Conservation (phyloP, 2,888 invertebrate genomes). For the Campoplex nolae region DNA sequence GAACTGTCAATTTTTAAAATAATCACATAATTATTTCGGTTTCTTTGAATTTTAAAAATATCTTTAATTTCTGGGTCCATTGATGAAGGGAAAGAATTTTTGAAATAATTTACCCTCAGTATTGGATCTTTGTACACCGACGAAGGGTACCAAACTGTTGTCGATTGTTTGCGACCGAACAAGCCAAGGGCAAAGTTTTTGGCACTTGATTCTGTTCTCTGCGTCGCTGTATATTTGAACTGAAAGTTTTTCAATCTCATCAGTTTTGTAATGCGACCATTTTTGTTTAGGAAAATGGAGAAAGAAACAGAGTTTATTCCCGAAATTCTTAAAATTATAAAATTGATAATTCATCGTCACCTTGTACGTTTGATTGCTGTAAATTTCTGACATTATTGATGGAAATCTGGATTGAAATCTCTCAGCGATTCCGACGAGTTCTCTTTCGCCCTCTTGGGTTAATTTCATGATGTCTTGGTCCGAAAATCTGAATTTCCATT, state of each 20-base stretch:
- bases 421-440: conserved; percentile 90
- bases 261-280: neutral
- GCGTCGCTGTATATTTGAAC: conserved; percentile 92
- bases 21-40: neutral
- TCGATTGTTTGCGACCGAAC: conserved; percentile 88
- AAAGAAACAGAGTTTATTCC: no score
- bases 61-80: no score
- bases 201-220: conserved; percentile 91
- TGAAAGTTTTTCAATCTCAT: conserved; percentile 81
- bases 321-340: neutral
- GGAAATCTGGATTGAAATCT: conserved; percentile 91
- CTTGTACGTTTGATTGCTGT: conserved; percentile 87
- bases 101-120: conserved; percentile 86
- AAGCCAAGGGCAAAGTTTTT: conserved; percentile 90
- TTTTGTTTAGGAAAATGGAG: neutral
- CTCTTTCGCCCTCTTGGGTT: conserved; percentile 91
- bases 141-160: conserved; percentile 88
- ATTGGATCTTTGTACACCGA: conserved; percentile 88
- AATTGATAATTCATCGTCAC: conserved; percentile 82
- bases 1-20: conserved; percentile 87
- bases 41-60: neutral
- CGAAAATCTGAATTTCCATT: conserved; percentile 87
- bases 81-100: neutral
- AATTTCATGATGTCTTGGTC: conserved; percentile 87
- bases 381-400: conserved; percentile 87